Base-by-base conservation (phyloP, 2,888 invertebrate genomes). In the Rotaria magnacalcarata region DNA sequence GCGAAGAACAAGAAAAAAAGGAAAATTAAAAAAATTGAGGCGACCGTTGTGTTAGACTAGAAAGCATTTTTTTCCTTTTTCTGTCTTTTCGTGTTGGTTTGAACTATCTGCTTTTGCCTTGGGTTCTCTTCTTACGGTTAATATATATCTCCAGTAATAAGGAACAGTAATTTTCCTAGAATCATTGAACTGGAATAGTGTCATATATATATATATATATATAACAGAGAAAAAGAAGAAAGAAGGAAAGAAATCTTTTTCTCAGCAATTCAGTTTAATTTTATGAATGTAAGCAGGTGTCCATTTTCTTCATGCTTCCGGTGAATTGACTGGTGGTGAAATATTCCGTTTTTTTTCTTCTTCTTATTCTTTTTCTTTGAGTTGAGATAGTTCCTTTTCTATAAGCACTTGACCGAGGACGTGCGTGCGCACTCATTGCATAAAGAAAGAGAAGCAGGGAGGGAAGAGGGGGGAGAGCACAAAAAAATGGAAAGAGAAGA, bases 231-330 rank as follows among this genome's bases (percentile, higher is more conserved):
- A 60, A 8, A 11, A 60, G n/a, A 60, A 27, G 27, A 60, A 60
- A 60, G 34, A 67, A 67, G 3, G 19, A 67, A 27, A 34, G 34
- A 67, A 67, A 19, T 67, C 14, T 67, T 67, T 67, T 27, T 41
- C 34, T 19, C 27, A 67, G 14, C 34, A 67, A 67, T 34, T 14
- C 67, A 67, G 34, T 67, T 67, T 34, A 34, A 67, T 67, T 67
- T 67, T 11, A 7, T 27, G 16, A 67, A 67, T 67, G 67, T 67
- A 67, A 67, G 67, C 67, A 67, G 67, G 67, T 67, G 67, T 67
- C 67, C 67, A 67, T 67, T 67, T 67, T 67, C 67, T 67, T 67
- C 67, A 16, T 41, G 67, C 34, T 67, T 67, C 67, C 67, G 67
- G 67, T 67, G 14, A 19, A 67, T 67, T 34, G 67, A 67, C 27